Conservation (phyloP, 2,113 vertebrate species). For the Osmerus mordax region DNA sequence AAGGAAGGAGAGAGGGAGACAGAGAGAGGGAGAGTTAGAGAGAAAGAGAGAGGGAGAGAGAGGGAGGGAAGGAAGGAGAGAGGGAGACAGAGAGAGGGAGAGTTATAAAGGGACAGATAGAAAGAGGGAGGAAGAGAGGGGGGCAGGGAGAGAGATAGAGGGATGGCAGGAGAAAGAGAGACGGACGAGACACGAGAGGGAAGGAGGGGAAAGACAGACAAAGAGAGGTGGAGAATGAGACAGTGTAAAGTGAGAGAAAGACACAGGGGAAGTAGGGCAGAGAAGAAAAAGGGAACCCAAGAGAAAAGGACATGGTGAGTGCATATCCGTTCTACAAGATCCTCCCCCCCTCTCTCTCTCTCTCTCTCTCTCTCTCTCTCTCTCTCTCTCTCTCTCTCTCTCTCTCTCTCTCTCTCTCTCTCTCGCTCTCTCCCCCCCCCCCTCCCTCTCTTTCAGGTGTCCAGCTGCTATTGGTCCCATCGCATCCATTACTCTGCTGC, state of each 20-base stretch:
- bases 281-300: constrained; percentile 16
- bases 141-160: background rate
- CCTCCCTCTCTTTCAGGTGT: too few species aligned
- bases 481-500: too few species aligned
- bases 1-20: background rate
- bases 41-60: constrained; percentile 6
- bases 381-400: too few species aligned
- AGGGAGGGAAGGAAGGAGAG: background rate
- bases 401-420: too few species aligned
- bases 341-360: too few species aligned
- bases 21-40: background rate
- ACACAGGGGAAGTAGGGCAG: background rate
- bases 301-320: background rate
- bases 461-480: too few species aligned
- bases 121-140: background rate
- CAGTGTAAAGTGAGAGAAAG: background rate
- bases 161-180: background rate
- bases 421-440: too few species aligned
- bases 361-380: too few species aligned
- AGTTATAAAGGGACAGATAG: background rate
- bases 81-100: background rate
- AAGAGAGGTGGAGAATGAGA: constrained; percentile 3
- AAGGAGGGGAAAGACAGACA: background rate
- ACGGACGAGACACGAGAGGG: background rate
- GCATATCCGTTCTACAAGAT: too few species aligned